phyloP scores from a whole-genome alignment of 1,140 invertebrate species.

The Tetramorium alpestre region DNA sequence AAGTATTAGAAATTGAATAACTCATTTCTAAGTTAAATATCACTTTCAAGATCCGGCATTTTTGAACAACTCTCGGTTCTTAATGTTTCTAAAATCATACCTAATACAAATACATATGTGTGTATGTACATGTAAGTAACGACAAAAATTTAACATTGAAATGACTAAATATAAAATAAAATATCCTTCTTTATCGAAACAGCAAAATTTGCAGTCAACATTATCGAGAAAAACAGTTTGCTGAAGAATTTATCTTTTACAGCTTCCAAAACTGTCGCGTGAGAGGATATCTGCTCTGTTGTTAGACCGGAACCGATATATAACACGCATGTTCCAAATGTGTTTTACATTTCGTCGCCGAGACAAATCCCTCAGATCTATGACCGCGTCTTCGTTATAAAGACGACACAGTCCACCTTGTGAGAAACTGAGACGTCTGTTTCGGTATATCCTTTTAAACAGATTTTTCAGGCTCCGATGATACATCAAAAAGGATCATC shows the following conservation, averaged over 20 bases:
- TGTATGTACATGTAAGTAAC: neutral
- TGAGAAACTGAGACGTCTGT: slow-evolving; percentile 61
- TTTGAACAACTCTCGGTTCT: neutral
- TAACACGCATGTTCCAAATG: slow-evolving; percentile 65
- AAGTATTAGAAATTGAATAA: neutral
- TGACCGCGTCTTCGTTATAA: slow-evolving; percentile 59
- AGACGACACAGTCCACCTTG: slow-evolving; percentile 75
- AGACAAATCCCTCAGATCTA: slow-evolving; percentile 75
- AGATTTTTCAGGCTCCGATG: slow-evolving; percentile 42
- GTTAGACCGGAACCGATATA: slow-evolving; percentile 74
- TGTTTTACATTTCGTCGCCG: slow-evolving; percentile 75
- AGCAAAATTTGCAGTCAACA: neutral
- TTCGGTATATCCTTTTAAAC: slow-evolving; percentile 70
- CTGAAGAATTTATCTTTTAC: neutral
- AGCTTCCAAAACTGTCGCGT: slow-evolving; percentile 20
- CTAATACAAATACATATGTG: neutral
- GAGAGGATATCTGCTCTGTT: slow-evolving; percentile 9
- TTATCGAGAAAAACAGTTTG: neutral
- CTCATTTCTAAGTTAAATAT: neutral
- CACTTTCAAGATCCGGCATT: no score
- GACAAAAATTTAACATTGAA: neutral
- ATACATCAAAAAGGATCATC: slow-evolving; percentile 65
- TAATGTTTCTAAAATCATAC: neutral
- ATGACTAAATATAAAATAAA: neutral
- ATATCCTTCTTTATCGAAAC: neutral